Evolutionary conservation across 1,140 invertebrate species (phyloP).

Genomic region (Thaumetopoea pityocampa): DNA sequence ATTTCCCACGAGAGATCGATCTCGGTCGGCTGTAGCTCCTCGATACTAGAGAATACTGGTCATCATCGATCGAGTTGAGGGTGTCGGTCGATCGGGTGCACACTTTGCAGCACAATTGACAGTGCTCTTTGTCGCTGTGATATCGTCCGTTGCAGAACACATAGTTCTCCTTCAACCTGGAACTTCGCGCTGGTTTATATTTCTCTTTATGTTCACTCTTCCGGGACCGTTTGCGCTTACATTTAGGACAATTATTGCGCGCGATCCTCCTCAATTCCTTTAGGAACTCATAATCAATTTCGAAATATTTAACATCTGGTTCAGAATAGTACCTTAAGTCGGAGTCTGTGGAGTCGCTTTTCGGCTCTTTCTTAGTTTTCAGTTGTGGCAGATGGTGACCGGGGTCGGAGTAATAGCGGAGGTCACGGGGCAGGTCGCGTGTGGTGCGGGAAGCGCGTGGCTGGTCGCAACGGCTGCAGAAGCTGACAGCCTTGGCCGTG

Average conservation of each 20-base stretch:
- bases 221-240: constrained; percentile 37
- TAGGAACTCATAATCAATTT: constrained; percentile 72
- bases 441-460: constrained; percentile 11
- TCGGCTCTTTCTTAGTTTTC: constrained; percentile 28
- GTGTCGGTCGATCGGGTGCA: constrained; percentile 60
- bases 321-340: constrained; percentile 69
- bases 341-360: constrained; percentile 35
- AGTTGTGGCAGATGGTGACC: constrained; percentile 26
- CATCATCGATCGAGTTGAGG: constrained; percentile 54
- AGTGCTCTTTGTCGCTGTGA: constrained; percentile 57
- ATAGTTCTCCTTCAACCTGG: constrained; percentile 31
- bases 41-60: constrained; percentile 51
- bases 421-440: background rate
- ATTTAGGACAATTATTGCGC: constrained; percentile 57
- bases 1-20: constrained; percentile 28
- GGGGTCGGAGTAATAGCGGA: constrained; percentile 56
- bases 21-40: constrained; percentile 44
- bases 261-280: constrained; percentile 64
- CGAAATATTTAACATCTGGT: constrained; percentile 71
- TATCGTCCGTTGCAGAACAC: constrained; percentile 55
- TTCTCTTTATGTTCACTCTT: constrained; percentile 24
- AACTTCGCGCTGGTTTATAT: constrained; percentile 16
- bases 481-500: constrained; percentile 48
- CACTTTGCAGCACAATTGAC: constrained; percentile 53
- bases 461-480: constrained; percentile 34